phyloP scores from a whole-genome alignment of 53 echinoderm and acorn worm genomes.

The Henricia sp. region DNA sequence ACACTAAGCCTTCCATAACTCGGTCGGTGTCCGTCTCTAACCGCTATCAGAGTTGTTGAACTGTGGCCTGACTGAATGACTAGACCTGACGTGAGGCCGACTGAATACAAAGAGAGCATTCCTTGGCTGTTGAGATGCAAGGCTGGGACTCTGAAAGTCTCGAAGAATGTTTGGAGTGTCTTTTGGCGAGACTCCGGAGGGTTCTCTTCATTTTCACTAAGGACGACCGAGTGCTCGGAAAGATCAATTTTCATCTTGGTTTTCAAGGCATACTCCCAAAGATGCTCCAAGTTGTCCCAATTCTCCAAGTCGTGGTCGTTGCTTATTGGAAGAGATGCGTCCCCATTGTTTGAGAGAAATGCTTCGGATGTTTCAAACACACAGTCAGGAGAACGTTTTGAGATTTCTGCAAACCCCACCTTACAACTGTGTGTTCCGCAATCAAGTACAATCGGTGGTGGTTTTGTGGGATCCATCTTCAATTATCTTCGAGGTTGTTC shows the following conservation, averaged over 20 bases:
- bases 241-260: constrained; percentile 21
- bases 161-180: constrained; percentile 63
- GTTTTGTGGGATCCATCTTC: background rate
- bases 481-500: too few relatives aligned
- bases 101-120: constrained; percentile 69
- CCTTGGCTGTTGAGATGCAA: constrained; percentile 66
- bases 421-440: constrained; percentile 59
- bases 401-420: constrained; percentile 55
- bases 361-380: constrained; percentile 35
- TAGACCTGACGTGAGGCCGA: constrained; percentile 67
- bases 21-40: constrained; percentile 73
- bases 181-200: constrained; percentile 15
- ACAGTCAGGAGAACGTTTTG: constrained; percentile 59
- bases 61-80: constrained; percentile 68
- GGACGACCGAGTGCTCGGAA: constrained; percentile 52
- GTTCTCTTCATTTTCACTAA: constrained; percentile 48
- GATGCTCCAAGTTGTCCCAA: constrained; percentile 43
- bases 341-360: background rate
- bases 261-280: constrained; percentile 15
- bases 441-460: constrained; percentile 59
- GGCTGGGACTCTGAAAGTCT: constrained; percentile 54
- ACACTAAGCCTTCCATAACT: constrained; percentile 54
- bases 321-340: background rate
- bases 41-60: constrained; percentile 45
- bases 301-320: constrained; percentile 18